Percentiles rank a stretch among this genome's conserved stretches.
phyloP scores from a whole-genome alignment of 2,888 invertebrate species.

The Smittia aterrima region DNA sequence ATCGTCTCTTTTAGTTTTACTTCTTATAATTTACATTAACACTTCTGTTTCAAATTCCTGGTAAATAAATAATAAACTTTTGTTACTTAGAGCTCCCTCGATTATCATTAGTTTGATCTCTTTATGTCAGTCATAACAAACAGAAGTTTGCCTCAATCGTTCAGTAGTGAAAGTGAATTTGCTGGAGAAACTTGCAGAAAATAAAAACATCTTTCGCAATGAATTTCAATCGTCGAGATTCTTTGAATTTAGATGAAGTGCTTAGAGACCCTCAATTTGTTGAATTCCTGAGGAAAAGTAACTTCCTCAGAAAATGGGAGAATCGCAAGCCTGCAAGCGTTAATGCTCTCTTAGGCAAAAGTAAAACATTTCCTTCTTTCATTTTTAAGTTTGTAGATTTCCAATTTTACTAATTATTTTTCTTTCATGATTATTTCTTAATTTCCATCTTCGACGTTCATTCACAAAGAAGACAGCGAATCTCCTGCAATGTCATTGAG shows the following conservation, averaged over 20 bases:
- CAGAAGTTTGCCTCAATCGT: not conserved
- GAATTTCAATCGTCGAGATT: slow-evolving; percentile 34
- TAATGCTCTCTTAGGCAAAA: not conserved
- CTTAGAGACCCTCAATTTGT: slow-evolving; percentile 26
- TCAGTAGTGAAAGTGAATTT: not conserved
- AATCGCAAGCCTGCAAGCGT: not conserved
- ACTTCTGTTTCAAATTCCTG: too few relatives aligned
- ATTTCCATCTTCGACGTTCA: too few relatives aligned
- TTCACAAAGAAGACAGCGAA: slow-evolving; percentile 33
- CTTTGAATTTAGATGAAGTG: slow-evolving; percentile 23
- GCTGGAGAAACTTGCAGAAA: not conserved
- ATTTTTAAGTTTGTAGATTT: not conserved
- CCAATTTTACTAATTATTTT: not conserved
- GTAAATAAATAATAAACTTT: too few relatives aligned
- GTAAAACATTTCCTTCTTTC: not conserved
- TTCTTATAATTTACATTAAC: too few relatives aligned
- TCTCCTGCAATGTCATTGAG: slow-evolving; percentile 39
- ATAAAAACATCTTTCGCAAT: too few relatives aligned
- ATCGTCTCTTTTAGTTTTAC: too few relatives aligned
- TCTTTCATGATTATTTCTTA: not conserved
- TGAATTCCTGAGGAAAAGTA: slow-evolving; percentile 17
- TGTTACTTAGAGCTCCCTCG: too few relatives aligned
- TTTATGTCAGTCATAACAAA: not conserved
- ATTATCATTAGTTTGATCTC: not conserved
- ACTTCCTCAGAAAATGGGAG: slow-evolving; percentile 1